Conservation (phyloP, 1,140 invertebrate species). For the Plodia interpunctella region DNA sequence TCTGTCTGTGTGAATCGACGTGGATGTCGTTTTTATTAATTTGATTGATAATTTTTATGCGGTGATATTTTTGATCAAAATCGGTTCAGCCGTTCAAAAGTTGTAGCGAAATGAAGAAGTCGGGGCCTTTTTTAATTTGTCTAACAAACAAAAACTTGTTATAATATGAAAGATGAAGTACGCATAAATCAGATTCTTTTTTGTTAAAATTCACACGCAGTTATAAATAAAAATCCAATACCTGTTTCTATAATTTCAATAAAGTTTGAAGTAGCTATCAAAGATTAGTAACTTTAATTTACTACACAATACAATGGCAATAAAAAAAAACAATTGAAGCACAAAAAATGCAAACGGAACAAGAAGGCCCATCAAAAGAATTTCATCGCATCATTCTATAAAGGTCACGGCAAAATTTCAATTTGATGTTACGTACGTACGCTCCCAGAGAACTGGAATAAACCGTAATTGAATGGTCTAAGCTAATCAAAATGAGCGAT, state of each 20-base stretch:
- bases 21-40: no score
- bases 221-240: no score
- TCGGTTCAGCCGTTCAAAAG: no score
- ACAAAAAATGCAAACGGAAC: background rate
- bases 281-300: conserved; percentile 3
- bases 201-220: no score
- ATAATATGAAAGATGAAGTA: no score
- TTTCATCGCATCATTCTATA: background rate
- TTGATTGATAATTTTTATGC: no score
- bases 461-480: background rate
- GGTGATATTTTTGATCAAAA: no score
- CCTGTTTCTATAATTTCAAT: background rate
- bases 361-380: background rate
- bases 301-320: background rate
- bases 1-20: no score
- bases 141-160: no score
- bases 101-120: no score
- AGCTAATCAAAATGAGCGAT: background rate
- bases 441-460: background rate
- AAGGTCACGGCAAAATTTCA: conserved; percentile 4
- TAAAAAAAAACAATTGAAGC: background rate
- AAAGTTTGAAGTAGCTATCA: background rate
- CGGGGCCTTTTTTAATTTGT: no score
- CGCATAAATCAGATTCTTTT: no score
- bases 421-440: background rate